A percentile compares a stretch with the other conserved stretches of the same genome.
Conservation (phyloP, 2,888 invertebrate genomes). For the Trichacis sp. region DNA sequence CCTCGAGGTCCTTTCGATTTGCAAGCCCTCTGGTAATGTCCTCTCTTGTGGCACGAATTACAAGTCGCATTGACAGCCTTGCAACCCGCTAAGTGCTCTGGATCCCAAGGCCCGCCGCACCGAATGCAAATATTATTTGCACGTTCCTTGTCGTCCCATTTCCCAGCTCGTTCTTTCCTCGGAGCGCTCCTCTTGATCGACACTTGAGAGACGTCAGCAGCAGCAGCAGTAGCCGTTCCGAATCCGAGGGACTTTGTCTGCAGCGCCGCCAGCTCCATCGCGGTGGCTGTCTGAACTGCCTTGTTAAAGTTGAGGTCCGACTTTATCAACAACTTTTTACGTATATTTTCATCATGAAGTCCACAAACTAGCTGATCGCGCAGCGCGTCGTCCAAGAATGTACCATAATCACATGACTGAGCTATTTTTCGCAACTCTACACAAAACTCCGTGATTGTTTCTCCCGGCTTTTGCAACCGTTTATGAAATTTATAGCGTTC, state of each 20-base stretch:
- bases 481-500: conserved; percentile 50
- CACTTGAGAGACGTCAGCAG: no score
- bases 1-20: no score
- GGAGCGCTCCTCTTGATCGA: no score
- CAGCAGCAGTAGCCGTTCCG: no score
- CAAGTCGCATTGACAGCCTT: background rate
- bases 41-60: conserved; percentile 9
- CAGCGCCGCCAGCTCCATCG: conserved; percentile 29
- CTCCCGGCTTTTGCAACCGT: conserved; percentile 30
- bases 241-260: no score
- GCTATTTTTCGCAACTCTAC: conserved; percentile 45
- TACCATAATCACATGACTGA: conserved; percentile 45
- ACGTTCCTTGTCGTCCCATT: background rate
- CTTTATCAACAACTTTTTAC: conserved; percentile 43
- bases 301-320: conserved; percentile 29
- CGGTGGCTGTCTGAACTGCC: conserved; percentile 27
- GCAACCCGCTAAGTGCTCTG: background rate
- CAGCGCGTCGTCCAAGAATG: conserved; percentile 45
- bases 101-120: conserved; percentile 5
- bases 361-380: conserved; percentile 48
- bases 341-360: conserved; percentile 31
- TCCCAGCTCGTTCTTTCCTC: conserved; percentile 6
- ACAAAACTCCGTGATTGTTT: conserved; percentile 33
- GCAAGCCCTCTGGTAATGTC: conserved; percentile 9
- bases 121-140: background rate